Evolutionary conservation across 1,140 invertebrate species (phyloP), one percentile per base, ranked within the genome.

Genomic region (Papilio xuthus): DNA sequence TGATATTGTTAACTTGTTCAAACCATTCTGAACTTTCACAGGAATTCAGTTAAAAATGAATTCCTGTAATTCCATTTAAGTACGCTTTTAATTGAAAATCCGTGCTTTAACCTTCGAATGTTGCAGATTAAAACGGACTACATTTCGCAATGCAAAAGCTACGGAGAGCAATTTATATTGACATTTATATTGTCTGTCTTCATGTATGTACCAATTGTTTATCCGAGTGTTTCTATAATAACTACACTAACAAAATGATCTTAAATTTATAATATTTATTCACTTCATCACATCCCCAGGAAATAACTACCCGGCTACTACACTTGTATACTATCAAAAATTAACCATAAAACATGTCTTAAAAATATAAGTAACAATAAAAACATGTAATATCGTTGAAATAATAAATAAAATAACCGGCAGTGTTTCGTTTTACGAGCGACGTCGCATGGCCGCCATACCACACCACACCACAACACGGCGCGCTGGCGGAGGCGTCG

Each of bases 21-120:
- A 53, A 53, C 18, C 50, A n/a, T n/a, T 8, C 53, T 56, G 8
- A 56, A 23, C 20, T 8, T 56, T 37, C 2, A 56, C n/a, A 56
- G 20, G 53, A 56, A 60, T 60, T 6, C 7, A 9, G n/a, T 1
- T 13, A 60, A 23, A 60, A 60, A 8, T 20, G 15, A 60, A 2
- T 60, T n/a, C n/a, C n/a, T 26, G 9, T 23, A 60, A 60, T 60
- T 60, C 20, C 56, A 60, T 60, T 63, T 60, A 63, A 63, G 60
- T 63, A 12, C 10, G 26, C 23, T 63, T 63, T 63, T 63, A 63
- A 63, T 63, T 63, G 60, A 63, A 63, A 26, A 63, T 63, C 60
- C 60, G 26, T 63, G 10, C 23, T 63, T 63, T 53, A n/a, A 53
- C 18, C 18, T 53, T 32, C 60, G 23, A 28, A 63, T 28, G 10